Percentiles rank a stretch among this genome's conserved stretches.
phyloP scores from a whole-genome alignment of 2,888 invertebrate species.

The Flexamia atlantica region DNA sequence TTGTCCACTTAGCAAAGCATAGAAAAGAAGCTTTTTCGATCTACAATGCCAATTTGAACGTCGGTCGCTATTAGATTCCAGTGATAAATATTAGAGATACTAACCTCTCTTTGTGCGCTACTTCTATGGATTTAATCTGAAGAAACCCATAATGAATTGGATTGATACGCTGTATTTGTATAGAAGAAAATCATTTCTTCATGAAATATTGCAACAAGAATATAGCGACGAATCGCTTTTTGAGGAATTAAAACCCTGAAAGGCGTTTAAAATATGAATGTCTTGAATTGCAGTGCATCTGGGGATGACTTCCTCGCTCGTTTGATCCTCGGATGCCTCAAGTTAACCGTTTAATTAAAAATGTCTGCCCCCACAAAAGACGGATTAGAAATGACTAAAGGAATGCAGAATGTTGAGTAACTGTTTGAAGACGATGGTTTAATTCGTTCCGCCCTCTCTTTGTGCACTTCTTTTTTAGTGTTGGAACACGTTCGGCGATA shows the following conservation, averaged over 20 bases:
- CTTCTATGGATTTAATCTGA: too few relatives aligned
- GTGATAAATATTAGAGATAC: too few relatives aligned
- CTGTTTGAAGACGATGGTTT: conserved; percentile 43
- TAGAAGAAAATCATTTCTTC: too few relatives aligned
- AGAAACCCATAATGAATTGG: too few relatives aligned
- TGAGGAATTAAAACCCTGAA: not conserved
- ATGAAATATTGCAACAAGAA: not conserved
- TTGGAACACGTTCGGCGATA: not conserved
- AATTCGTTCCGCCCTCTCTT: conserved; percentile 21
- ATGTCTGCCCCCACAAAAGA: conserved; percentile 50
- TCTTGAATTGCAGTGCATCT: conserved; percentile 36
- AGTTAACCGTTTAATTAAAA: conserved; percentile 58
- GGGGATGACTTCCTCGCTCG: conserved; percentile 17
- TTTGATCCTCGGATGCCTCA: conserved; percentile 26
- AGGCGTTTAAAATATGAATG: conserved; percentile 53
- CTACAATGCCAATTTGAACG: too few relatives aligned
- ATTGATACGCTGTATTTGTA: too few relatives aligned
- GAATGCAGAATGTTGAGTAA: conserved; percentile 51
- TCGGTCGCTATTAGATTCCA: too few relatives aligned
- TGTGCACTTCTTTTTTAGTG: conserved; percentile 4
- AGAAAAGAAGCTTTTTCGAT: too few relatives aligned
- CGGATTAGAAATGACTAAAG: conserved; percentile 55
- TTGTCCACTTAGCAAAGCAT: too few relatives aligned
- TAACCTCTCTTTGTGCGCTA: too few relatives aligned
- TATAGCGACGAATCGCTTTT: not conserved